These are phyloP conservation scores for Tachina lurida DNA, from an alignment of 2,888 invertebrate genomes.

Conservation along the genomic window DNA sequence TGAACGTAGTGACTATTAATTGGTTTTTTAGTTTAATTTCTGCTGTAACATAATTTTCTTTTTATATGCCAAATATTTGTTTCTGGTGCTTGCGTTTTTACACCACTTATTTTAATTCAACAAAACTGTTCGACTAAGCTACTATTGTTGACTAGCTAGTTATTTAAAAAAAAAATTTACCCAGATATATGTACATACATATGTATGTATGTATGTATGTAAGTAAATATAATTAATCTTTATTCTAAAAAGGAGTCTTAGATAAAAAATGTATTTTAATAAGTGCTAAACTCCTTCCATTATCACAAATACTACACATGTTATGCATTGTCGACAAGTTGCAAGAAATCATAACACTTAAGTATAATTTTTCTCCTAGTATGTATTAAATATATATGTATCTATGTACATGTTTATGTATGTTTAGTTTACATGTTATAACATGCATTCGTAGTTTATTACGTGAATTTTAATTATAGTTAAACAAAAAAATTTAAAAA, in stretches of 20 bases:
- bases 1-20: too few relatives aligned
- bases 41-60: too few relatives aligned
- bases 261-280: background rate
- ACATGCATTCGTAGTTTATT: conserved; percentile 36
- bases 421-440: conserved; percentile 41
- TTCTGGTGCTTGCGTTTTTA: too few relatives aligned
- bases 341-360: background rate
- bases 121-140: too few relatives aligned
- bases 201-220: too few relatives aligned
- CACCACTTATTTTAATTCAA: too few relatives aligned
- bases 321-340: background rate
- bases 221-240: background rate
- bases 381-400: conserved; percentile 9
- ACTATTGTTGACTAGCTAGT: background rate
- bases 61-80: too few relatives aligned
- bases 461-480: conserved; percentile 45
- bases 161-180: background rate
- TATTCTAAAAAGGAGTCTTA: background rate
- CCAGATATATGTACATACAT: too few relatives aligned
- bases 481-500: conserved; percentile 10
- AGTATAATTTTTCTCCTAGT: background rate
- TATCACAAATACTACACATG: background rate
- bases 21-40: too few relatives aligned
- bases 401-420: background rate
- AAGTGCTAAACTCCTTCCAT: conserved; percentile 27